Percentiles rank a stretch among this genome's conserved stretches.
Evolutionary conservation across 2,888 invertebrate genomes (phyloP).

Genomic region (Hirtodrosophila duncani): DNA sequence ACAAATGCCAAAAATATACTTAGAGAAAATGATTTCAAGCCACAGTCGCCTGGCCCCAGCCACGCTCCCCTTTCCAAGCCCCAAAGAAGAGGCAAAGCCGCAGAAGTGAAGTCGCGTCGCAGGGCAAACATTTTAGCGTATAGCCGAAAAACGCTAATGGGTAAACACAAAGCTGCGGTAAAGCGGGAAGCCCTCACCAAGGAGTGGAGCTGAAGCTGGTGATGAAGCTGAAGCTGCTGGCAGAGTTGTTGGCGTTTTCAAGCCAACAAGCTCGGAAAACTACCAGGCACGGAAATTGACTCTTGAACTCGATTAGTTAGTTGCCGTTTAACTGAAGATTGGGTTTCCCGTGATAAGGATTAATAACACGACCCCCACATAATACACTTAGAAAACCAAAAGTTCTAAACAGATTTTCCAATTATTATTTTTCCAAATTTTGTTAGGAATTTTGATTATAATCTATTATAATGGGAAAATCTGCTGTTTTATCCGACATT

Average conservation of each 20-base stretch:
- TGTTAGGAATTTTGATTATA: too few species aligned
- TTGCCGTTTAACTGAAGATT: constrained; percentile 18
- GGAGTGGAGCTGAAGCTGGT: constrained; percentile 21
- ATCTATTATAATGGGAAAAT: too few species aligned
- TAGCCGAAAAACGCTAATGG: constrained; percentile 73
- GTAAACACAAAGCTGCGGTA: constrained; percentile 67
- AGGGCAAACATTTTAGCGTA: constrained; percentile 59
- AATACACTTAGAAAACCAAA: too few species aligned
- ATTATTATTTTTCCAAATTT: too few species aligned
- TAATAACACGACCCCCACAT: too few species aligned
- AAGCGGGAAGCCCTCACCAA: constrained; percentile 34
- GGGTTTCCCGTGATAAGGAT: constrained; percentile 35
- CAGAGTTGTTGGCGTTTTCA: not conserved
- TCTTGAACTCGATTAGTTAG: constrained; percentile 41
- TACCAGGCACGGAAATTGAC: constrained; percentile 39
- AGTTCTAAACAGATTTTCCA: too few species aligned
- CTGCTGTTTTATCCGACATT: too few species aligned
- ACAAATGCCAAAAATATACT: constrained; percentile 59
- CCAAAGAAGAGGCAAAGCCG: constrained; percentile 6
- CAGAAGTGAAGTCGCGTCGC: constrained; percentile 33
- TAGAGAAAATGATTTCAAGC: constrained; percentile 49
- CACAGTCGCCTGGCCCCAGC: constrained; percentile 5
- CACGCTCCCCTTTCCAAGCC: not conserved
- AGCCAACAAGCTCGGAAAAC: constrained; percentile 10
- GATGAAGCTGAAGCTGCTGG: constrained; percentile 15